These are phyloP conservation scores for Drosophila auraria DNA, from an alignment of 1,140 invertebrate genomes.

Conservation along the genomic window DNA sequence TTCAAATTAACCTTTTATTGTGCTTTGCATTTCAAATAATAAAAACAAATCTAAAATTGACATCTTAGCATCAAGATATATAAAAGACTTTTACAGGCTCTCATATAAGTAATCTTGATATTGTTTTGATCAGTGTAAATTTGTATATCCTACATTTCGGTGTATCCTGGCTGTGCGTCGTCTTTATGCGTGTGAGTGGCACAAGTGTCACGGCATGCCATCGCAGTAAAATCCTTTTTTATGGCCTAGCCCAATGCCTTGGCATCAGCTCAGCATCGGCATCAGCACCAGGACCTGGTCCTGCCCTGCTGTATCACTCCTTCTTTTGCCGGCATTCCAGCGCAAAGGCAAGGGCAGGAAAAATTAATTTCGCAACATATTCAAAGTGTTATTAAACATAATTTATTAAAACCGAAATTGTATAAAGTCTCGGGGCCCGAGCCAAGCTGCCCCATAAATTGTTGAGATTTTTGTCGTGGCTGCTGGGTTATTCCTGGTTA, in stretches of 20 bases:
- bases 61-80: not conserved
- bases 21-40: not conserved
- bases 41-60: constrained; percentile 26
- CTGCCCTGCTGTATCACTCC: not conserved
- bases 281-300: not conserved
- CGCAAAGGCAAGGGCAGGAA: constrained; percentile 50
- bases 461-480: constrained; percentile 65
- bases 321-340: constrained; percentile 15
- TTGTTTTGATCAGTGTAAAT: constrained; percentile 31
- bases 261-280: constrained; percentile 29
- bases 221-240: constrained; percentile 82
- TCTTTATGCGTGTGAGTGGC: constrained; percentile 51
- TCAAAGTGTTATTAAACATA: constrained; percentile 84
- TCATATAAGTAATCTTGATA: constrained; percentile 11
- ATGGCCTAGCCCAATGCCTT: constrained; percentile 65
- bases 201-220: constrained; percentile 73
- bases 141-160: constrained; percentile 19
- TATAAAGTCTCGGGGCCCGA: constrained; percentile 63
- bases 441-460: constrained; percentile 60
- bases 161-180: constrained; percentile 22
- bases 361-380: constrained; percentile 84
- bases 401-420: constrained; percentile 84
- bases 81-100: constrained; percentile 4
- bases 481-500: constrained; percentile 29
- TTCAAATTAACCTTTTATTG: not conserved